phyloP scores from a whole-genome alignment of 2,113 vertebrate species.

The Cariama cristata region DNA sequence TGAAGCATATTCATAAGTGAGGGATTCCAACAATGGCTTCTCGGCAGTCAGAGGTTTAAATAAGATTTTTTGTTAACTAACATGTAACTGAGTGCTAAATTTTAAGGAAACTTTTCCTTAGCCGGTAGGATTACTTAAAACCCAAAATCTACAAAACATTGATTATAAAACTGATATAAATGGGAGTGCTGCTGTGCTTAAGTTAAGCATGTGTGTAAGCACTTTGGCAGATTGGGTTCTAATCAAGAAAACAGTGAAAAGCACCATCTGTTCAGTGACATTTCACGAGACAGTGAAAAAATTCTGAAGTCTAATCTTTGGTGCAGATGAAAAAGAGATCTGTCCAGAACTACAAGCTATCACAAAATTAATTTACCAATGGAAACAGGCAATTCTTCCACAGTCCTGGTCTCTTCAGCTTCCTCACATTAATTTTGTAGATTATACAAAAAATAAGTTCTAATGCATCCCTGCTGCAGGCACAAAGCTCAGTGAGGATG shows the following conservation, averaged over 20 bases:
- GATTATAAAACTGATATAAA: neutral
- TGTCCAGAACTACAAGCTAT: neutral
- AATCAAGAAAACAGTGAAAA: slow-evolving; percentile 56
- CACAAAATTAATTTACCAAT: slow-evolving; percentile 18
- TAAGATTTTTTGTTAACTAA: neutral
- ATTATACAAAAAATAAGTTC: neutral
- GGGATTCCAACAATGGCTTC: neutral
- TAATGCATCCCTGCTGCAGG: neutral
- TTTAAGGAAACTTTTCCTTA: neutral
- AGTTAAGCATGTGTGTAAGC: slow-evolving; percentile 35
- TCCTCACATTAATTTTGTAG: neutral
- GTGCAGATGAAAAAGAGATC: neutral
- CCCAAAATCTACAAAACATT: neutral
- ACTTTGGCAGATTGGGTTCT: slow-evolving; percentile 22
- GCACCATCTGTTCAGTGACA: slow-evolving; percentile 38
- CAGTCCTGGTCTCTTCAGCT: neutral
- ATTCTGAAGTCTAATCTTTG: neutral
- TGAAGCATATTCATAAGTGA: neutral
- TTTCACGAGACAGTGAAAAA: slow-evolving; percentile 31
- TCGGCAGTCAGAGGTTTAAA: neutral
- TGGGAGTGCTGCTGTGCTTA: neutral
- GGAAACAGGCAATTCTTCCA: neutral
- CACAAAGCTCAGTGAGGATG: neutral
- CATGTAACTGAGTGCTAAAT: neutral
- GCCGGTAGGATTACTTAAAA: neutral